Percentiles rank a stretch among this genome's conserved stretches.
Conservation (phyloP, 2,113 vertebrate genomes). For the Eclectus roratus region DNA sequence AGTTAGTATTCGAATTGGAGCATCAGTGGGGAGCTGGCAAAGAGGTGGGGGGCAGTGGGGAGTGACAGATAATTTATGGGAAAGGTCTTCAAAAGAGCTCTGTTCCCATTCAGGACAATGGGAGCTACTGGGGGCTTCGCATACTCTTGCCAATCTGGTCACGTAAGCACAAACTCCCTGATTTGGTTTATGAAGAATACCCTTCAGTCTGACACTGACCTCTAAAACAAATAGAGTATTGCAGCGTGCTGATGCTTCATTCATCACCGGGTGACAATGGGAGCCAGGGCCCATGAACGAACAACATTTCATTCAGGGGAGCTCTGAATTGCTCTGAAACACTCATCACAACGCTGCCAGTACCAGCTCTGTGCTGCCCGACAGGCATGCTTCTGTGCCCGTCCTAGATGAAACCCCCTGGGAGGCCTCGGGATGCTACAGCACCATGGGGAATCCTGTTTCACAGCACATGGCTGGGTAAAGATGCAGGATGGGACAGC, state of each 20-base stretch:
- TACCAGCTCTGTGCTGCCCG: neutral
- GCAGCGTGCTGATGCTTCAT: constrained; percentile 45
- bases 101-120: constrained; percentile 51
- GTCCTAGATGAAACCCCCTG: rapidly evolving
- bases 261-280: constrained; percentile 61
- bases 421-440: rapidly evolving
- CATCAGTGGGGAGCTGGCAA: neutral
- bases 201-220: constrained; percentile 67
- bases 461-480: rapidly evolving
- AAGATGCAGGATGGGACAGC: neutral
- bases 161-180: constrained; percentile 59
- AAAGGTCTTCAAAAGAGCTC: constrained; percentile 54
- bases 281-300: neutral
- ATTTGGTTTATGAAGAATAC: constrained; percentile 47
- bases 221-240: constrained; percentile 64
- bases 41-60: rapidly evolving
- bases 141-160: constrained; percentile 49
- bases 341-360: neutral
- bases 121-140: neutral
- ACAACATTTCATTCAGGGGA: neutral
- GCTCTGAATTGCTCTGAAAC: neutral
- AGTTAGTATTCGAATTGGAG: neutral
- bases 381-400: neutral
- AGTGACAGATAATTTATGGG: constrained; percentile 41
- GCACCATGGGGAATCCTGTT: rapidly evolving